phyloP scores from a whole-genome alignment of 2,888 invertebrate species.

The Cosmopolites sordidus region DNA sequence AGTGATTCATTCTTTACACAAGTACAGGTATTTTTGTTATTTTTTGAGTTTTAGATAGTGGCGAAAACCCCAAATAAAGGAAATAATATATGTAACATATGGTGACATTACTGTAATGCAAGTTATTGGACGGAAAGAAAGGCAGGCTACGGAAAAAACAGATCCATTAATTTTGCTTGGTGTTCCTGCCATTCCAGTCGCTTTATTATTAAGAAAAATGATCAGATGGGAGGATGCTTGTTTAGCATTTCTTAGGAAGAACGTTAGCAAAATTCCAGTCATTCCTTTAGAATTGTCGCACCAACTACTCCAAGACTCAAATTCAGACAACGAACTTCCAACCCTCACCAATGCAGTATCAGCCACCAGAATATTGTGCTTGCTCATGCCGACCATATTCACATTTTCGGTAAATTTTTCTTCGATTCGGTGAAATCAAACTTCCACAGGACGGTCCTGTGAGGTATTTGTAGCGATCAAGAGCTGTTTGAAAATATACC shows the following conservation, averaged over 20 bases:
- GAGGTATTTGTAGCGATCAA: constrained; percentile 89
- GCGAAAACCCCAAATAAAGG: too few relatives aligned
- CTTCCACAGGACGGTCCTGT: constrained; percentile 85
- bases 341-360: constrained; percentile 76
- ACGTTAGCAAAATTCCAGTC: constrained; percentile 62
- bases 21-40: too few relatives aligned
- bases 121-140: constrained; percentile 93
- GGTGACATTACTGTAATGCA: constrained; percentile 95
- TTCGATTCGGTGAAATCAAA: constrained; percentile 87
- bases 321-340: constrained; percentile 54
- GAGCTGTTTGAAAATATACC: constrained; percentile 92
- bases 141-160: constrained; percentile 89
- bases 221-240: constrained; percentile 94
- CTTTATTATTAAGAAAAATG: constrained; percentile 89
- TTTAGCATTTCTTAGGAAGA: constrained; percentile 69
- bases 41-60: too few relatives aligned
- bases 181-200: constrained; percentile 90
- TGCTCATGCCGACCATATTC: constrained; percentile 90
- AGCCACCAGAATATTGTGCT: constrained; percentile 85
- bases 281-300: constrained; percentile 42
- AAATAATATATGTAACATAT: too few relatives aligned
- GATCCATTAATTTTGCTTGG: constrained; percentile 89
- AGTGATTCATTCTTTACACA: too few relatives aligned
- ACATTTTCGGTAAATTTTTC: constrained; percentile 84
- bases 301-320: constrained; percentile 29